These are phyloP conservation scores for Pseudomugil gertrudae DNA, from an alignment of 2,797 vertebrate genomes.

Conservation along the genomic window DNA sequence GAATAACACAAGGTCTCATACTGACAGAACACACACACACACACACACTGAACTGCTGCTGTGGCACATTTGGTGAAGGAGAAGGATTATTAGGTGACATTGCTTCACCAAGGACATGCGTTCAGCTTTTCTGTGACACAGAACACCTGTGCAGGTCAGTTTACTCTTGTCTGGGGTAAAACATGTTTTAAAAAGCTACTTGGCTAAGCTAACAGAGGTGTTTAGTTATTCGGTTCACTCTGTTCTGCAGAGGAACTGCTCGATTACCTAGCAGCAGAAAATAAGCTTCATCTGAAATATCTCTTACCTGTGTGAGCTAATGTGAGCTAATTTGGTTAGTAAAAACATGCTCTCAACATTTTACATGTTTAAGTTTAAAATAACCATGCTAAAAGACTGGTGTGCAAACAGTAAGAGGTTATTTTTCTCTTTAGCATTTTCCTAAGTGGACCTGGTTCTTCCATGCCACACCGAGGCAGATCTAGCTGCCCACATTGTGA, in stretches of 20 bases:
- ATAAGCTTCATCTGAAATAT: background rate
- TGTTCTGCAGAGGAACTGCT: background rate
- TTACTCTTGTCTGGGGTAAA: constrained; percentile 14
- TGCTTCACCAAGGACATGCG: constrained; percentile 53
- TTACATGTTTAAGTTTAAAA: background rate
- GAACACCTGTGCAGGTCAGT: constrained; percentile 55
- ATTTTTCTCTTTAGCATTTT: constrained; percentile 1
- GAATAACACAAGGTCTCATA: constrained; percentile 56
- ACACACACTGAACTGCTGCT: constrained; percentile 52
- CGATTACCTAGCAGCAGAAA: background rate
- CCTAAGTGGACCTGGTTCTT: background rate
- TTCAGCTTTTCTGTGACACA: constrained; percentile 46
- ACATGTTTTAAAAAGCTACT: background rate
- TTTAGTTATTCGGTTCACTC: constrained; percentile 11
- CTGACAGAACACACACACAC: constrained; percentile 52
- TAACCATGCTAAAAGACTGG: constrained; percentile 2
- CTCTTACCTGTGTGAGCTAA: background rate
- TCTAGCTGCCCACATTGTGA: background rate
- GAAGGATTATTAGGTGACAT: constrained; percentile 67
- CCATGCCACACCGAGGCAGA: background rate
- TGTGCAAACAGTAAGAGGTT: background rate
- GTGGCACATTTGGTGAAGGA: constrained; percentile 62
- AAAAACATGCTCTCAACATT: background rate
- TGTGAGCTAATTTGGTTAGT: background rate
- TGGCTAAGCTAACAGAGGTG: constrained; percentile 14